Conservation (phyloP, 2,797 vertebrate species). For the Vultur gryphus region DNA sequence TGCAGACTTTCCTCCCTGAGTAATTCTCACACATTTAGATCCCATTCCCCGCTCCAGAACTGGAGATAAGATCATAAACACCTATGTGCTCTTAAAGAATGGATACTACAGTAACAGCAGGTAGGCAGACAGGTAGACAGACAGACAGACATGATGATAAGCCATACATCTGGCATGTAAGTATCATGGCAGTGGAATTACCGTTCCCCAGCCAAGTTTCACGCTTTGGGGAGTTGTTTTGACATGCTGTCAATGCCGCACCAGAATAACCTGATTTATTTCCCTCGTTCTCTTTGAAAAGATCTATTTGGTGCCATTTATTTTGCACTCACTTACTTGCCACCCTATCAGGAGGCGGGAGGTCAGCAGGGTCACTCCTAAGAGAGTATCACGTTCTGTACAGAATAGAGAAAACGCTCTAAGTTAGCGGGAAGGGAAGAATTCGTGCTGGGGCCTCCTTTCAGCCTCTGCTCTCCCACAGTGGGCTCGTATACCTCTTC, state of each 20-base stretch:
- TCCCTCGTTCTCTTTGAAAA: conserved; percentile 57
- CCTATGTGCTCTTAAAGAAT: background rate
- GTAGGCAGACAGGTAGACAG: conserved; percentile 53
- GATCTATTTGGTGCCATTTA: conserved; percentile 61
- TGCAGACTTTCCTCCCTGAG: background rate
- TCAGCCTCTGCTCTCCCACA: conserved; percentile 49
- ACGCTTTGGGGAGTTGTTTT: conserved; percentile 66
- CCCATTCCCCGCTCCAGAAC: background rate
- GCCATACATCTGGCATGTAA: conserved; percentile 54
- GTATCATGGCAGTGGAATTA: conserved; percentile 63
- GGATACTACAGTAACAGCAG: background rate
- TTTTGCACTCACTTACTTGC: conserved; percentile 66
- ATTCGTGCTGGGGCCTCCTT: conserved; percentile 51
- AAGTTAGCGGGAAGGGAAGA: conserved; percentile 25
- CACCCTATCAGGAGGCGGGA: conserved; percentile 48
- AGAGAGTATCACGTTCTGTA: conserved; percentile 61
- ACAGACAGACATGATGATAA: conserved; percentile 41
- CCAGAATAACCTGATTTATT: conserved; percentile 68
- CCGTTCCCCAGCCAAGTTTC: conserved; percentile 59
- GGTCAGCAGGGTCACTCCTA: conserved; percentile 56
- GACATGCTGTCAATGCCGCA: conserved; percentile 60
- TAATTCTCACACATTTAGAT: background rate
- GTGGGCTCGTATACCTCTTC: conserved; percentile 3
- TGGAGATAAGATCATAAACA: background rate
- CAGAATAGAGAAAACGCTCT: background rate